These are phyloP conservation scores for Callimorpha dominula DNA, from an alignment of 2,888 invertebrate genomes.

Conservation along the genomic window DNA sequence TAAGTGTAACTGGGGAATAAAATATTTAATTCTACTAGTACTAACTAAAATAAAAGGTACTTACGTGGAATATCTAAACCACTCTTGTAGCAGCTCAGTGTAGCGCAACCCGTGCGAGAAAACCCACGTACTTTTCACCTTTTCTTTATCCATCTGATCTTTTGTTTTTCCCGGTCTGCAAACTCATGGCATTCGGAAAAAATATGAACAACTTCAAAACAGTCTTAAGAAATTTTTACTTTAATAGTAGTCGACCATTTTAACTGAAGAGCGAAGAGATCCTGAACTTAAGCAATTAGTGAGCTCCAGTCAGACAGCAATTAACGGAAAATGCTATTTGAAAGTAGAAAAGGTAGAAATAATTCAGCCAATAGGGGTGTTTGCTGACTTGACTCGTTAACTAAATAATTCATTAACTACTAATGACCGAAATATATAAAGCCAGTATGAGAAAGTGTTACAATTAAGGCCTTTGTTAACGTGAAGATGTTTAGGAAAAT, in stretches of 20 bases:
- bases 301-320: conserved; percentile 84
- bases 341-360: conserved; percentile 82
- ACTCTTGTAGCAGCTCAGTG: neutral
- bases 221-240: conserved; percentile 79
- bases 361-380: conserved; percentile 81
- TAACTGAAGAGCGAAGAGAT: conserved; percentile 79
- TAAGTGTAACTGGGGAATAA: neutral
- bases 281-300: conserved; percentile 86
- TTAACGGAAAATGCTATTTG: conserved; percentile 84
- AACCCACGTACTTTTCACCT: conserved; percentile 9
- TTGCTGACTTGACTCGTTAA: conserved; percentile 75
- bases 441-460: conserved; percentile 46
- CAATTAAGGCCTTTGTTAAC: conserved; percentile 37
- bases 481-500: conserved; percentile 12
- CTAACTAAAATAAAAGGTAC: neutral
- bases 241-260: conserved; percentile 81
- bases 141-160: conserved; percentile 1
- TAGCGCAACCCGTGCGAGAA: neutral
- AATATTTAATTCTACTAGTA: neutral
- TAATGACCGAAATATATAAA: conserved; percentile 78
- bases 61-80: neutral
- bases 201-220: conserved; percentile 79
- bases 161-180: conserved; percentile 53
- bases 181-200: conserved; percentile 57
- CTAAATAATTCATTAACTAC: conserved; percentile 83